Base-by-base conservation (phyloP, 2,797 vertebrate genomes). In the Falco cherrug region DNA sequence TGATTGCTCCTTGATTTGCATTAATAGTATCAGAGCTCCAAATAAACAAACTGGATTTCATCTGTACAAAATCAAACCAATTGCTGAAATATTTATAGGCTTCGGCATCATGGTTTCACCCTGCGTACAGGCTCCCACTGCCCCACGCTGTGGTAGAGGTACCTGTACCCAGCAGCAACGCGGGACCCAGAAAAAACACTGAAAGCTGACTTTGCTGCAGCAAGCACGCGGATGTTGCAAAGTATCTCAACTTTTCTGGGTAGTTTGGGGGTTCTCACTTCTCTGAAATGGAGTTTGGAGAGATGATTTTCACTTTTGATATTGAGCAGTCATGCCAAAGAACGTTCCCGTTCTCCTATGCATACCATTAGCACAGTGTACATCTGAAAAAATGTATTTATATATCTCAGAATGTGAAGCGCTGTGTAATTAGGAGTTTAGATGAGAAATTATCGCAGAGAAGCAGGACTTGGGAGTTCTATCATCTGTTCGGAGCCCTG, bases 301-400 rank as follows among this genome's bases (percentile, higher is more conserved):
- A 64, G 71, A 56, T 1, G 1, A 31, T 76, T 94, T 96, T 93
- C 2, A 0, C 73, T 97, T 89, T 77, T 50, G 51, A 28, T 96
- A 39, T 21, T 16, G 79, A 95, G 76, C 39, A 45, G 47, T 61
- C 83, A 73, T 64, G 94, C 94, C 93, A 96, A 75, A 75, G 93
- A 90, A 93, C 43, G 2, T 86, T 92, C 92, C 73, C 6, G 13
- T 76, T 94, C 87, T 95, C 87, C 77, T 70, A 48, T 95, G 97
- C 94, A 97, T 96, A 88, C 84, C 93, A 97, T 96, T 96, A 97
- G 94, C 93, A 91, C 96, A 93, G 92, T 95, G 93, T 97, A 96
- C 95, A 90, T 93, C 82, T 93, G 93, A 97, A 96, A 86, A 91
- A 88, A 57, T 37, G 77, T 93, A 94, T 97, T 95, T 97, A 94